A percentile compares a stretch with the other conserved stretches of the same genome.
These are phyloP conservation scores for Cyanistes caeruleus DNA, from an alignment of 2,113 vertebrate species.

Conservation along the genomic window DNA sequence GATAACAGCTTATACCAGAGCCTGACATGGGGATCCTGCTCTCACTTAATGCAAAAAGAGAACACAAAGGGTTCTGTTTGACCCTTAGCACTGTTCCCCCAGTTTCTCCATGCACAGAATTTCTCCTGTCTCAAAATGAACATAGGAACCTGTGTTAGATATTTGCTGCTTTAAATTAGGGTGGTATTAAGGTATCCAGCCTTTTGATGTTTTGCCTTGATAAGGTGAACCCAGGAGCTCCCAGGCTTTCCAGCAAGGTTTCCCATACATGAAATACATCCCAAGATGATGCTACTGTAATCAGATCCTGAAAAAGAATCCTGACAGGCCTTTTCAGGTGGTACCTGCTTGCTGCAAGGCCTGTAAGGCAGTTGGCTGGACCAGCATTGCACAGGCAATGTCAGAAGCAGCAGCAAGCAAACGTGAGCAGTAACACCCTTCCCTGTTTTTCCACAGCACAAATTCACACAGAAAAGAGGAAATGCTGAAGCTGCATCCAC, in stretches of 20 bases:
- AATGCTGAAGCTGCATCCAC: background rate
- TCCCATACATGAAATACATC: background rate
- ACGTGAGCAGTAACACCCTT: rapidly evolving
- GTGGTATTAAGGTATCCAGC: background rate
- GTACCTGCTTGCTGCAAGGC: background rate
- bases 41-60: background rate
- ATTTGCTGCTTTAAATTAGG: background rate
- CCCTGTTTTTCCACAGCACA: background rate
- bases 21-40: background rate
- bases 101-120: background rate
- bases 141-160: background rate
- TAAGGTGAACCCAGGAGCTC: background rate
- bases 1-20: background rate
- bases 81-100: background rate
- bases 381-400: background rate
- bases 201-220: background rate
- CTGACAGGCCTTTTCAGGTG: background rate
- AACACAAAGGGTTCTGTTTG: background rate
- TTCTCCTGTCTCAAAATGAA: background rate
- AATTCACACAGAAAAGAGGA: background rate
- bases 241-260: background rate
- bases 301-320: background rate
- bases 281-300: background rate
- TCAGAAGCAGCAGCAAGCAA: background rate
- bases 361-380: background rate